Evolutionary conservation across 1,140 invertebrate species (phyloP).

Genomic region (Leptestheria dahalacensis): DNA sequence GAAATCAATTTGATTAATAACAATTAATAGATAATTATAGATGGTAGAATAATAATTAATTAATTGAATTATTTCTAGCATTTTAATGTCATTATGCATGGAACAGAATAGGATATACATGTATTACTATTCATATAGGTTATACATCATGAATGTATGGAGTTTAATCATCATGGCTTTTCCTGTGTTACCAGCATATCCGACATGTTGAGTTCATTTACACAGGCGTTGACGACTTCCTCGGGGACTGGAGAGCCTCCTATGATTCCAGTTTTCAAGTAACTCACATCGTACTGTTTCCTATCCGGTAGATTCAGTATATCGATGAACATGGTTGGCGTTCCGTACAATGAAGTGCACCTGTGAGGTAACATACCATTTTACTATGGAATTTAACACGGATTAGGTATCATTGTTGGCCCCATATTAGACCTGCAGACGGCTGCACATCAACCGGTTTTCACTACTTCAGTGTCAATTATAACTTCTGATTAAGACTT

Average conservation of each 20-base stretch:
- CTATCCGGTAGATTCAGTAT: constrained; percentile 38
- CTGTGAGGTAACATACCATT: too few species aligned
- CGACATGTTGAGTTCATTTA: constrained; percentile 29
- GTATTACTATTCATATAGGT: too few species aligned
- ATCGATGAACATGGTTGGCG: constrained; percentile 94
- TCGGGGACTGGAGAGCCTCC: constrained; percentile 63
- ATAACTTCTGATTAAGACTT: too few species aligned
- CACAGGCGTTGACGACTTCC: constrained; percentile 47
- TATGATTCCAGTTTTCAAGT: constrained; percentile 41
- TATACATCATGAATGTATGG: too few species aligned
- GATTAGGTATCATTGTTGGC: too few species aligned
- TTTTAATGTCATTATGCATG: not conserved
- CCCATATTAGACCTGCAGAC: too few species aligned
- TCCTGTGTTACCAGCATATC: constrained; percentile 14
- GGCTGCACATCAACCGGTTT: too few species aligned
- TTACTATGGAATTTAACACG: too few species aligned
- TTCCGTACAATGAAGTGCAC: constrained; percentile 68
- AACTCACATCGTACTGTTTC: constrained; percentile 27
- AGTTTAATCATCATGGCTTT: too few species aligned
- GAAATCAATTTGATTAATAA: not conserved
- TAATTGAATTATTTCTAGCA: not conserved
- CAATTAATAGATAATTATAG: not conserved
- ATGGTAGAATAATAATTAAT: not conserved
- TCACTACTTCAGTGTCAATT: too few species aligned
- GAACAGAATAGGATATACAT: too few species aligned